These are phyloP conservation scores for Stercorarius parasiticus DNA, from an alignment of 2,113 vertebrate genomes.

Conservation along the genomic window DNA sequence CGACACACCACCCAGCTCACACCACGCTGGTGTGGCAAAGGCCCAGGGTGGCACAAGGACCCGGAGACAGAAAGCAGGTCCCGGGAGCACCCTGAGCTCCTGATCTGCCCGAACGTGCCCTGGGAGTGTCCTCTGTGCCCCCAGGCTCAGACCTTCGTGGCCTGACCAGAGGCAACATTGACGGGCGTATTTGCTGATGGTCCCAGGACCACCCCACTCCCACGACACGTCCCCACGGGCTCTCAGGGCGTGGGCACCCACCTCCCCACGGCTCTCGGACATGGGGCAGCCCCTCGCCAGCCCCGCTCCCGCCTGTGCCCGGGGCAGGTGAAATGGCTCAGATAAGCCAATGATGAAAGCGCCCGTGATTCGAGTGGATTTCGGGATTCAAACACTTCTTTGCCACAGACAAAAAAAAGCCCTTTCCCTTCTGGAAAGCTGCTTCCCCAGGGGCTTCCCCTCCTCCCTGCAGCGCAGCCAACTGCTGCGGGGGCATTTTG, in stretches of 20 bases:
- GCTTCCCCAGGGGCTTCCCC: neutral
- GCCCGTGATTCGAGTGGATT: too few relatives aligned
- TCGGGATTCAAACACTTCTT: neutral
- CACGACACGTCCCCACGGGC: neutral
- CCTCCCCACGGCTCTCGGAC: neutral
- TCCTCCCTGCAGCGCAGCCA: neutral
- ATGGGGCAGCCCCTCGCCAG: neutral
- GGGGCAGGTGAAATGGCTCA: neutral
- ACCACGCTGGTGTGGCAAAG: fast-evolving
- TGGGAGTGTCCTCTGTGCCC: neutral
- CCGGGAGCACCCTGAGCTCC: neutral
- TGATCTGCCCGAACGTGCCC: neutral
- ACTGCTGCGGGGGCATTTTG: neutral
- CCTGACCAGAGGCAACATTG: neutral
- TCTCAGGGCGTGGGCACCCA: neutral
- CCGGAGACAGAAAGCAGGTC: neutral
- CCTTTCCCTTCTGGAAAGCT: neutral
- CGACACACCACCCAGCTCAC: fast-evolving
- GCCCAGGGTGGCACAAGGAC: neutral
- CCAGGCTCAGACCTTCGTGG: neutral
- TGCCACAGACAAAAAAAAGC: neutral
- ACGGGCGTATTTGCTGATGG: too few relatives aligned
- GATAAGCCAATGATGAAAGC: neutral
- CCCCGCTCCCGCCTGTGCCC: neutral
- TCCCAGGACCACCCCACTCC: neutral